Evolutionary conservation across 2,888 invertebrate species (phyloP), one percentile per base, ranked within the genome.

Genomic region (Euzetes globulus): DNA sequence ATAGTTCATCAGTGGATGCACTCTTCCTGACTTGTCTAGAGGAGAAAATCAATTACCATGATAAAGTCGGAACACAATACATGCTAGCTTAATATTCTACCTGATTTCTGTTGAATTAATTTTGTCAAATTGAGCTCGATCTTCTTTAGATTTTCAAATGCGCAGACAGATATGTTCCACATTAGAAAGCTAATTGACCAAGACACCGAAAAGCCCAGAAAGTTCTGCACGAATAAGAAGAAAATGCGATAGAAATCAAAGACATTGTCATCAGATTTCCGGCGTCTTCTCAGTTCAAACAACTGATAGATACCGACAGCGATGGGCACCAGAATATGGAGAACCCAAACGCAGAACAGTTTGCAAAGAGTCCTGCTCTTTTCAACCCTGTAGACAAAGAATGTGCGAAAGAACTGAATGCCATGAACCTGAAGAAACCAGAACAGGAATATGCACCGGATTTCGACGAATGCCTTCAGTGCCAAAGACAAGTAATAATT

Each of bases 341-440:
- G 41, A 9, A 68, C 5, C 68, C 68, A 68, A 15, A 68, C 22
- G 13, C 22, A 3, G 41, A 68, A 68, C 1, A 68, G 22, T 22
- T 33, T 19, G 11, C 19, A 4, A 2, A 68, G 19, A 1, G 17
- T 37, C 7, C 13, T 33, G 6, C 41, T 41, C 5, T n/a, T 22
- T 1, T 68, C 19, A 7, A 68, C 22, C 9, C 45, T n/a, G 13
- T 68, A 68, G 41, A 22, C 15, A 41, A 22, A 41, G 41, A 68
- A 68, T 4, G 19, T 19, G 17, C 45, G 37, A 68, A 68, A 68
- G 22, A 68, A 68, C 13, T 41, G 19, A 19, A 68, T 68, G 7
- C 68, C 68, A 4, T 41, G 17, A n/a, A 68, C 1, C 68, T 68
- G 68, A 5, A 68, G 19, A 13, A 68, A 68, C 68, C 68, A 68